Evolutionary conservation across 2,113 vertebrate species (phyloP).

Genomic region (Notarius lentiginosus): DNA sequence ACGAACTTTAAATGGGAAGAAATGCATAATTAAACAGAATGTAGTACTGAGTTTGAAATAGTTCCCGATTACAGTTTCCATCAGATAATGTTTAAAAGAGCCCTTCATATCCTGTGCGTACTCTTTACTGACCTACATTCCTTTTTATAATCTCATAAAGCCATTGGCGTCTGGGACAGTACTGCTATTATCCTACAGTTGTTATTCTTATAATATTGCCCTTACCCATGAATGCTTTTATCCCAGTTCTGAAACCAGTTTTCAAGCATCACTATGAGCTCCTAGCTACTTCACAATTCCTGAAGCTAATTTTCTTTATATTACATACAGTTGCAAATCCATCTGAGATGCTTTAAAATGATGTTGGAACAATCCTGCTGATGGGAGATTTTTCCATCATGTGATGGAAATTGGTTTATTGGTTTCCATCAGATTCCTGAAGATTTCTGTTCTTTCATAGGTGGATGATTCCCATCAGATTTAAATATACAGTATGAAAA

Average conservation of each 20-base stretch:
- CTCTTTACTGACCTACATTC: slow-evolving; percentile 7
- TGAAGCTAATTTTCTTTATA: neutral
- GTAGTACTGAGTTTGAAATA: neutral
- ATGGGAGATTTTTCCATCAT: neutral
- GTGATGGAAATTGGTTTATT: neutral
- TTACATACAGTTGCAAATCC: neutral
- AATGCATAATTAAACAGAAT: slow-evolving; percentile 2
- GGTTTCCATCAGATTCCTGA: neutral
- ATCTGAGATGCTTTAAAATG: neutral
- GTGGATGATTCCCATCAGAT: neutral
- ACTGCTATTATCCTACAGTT: neutral
- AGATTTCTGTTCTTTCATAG: neutral
- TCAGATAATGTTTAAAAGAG: slow-evolving; percentile 1
- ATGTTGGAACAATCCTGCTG: neutral
- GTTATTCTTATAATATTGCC: neutral
- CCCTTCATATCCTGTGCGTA: neutral
- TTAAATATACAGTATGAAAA: neutral
- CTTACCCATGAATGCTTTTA: neutral
- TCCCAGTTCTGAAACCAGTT: neutral
- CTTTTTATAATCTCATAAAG: slow-evolving; percentile 6
- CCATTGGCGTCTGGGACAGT: neutral
- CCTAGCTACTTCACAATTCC: neutral
- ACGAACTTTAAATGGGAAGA: neutral
- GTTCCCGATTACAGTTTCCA: slow-evolving; percentile 4
- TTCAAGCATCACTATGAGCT: neutral